Evolutionary conservation across 2,888 invertebrate genomes (phyloP).

Genomic region (Adelognathus sp.): DNA sequence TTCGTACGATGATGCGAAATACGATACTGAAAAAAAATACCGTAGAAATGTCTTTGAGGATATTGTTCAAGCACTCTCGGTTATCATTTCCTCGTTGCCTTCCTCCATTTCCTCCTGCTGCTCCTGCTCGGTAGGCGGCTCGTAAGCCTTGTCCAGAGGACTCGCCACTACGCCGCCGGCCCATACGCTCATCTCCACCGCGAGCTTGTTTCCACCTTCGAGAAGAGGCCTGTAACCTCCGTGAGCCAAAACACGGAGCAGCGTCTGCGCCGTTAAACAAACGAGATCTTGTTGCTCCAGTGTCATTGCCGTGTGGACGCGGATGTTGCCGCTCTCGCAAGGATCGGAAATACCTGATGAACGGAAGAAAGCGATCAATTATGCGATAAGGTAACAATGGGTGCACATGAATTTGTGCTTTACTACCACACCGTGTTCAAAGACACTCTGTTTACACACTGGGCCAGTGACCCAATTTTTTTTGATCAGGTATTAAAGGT

Average conservation of each 20-base stretch:
- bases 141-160: conserved; percentile 96
- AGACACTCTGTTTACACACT: no score
- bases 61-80: conserved; percentile 80
- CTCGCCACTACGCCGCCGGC: conserved; percentile 96
- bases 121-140: conserved; percentile 88
- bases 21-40: neutral
- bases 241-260: conserved; percentile 94
- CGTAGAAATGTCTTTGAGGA: neutral
- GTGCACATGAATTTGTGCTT: no score
- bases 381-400: no score
- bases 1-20: conserved; percentile 1
- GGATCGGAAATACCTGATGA: conserved; percentile 91
- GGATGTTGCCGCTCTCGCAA: conserved; percentile 93
- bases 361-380: no score
- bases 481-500: no score
- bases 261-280: conserved; percentile 96
- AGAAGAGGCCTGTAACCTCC: conserved; percentile 97
- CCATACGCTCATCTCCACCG: conserved; percentile 97
- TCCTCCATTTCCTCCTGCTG: conserved; percentile 88
- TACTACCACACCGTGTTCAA: no score
- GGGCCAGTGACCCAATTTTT: no score
- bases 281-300: conserved; percentile 96
- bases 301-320: conserved; percentile 95
- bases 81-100: conserved; percentile 86
- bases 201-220: conserved; percentile 86